These are phyloP conservation scores for Venusia cambrica DNA, from an alignment of 2,888 invertebrate species.

Conservation along the genomic window DNA sequence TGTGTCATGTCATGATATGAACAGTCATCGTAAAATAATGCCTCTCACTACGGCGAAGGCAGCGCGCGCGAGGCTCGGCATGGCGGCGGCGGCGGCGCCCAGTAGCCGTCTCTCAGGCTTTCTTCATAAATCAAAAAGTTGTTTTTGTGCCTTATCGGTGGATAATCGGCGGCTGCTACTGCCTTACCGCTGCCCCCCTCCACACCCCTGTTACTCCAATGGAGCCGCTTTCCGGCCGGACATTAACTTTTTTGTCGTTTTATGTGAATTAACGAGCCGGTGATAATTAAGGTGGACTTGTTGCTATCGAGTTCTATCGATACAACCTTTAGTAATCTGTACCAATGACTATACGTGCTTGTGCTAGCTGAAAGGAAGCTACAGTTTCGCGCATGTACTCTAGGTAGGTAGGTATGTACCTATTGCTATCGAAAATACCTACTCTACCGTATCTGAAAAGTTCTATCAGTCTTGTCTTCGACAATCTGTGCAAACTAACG, in stretches of 20 bases:
- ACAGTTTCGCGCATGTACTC: too few relatives aligned
- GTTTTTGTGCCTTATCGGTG: constrained; percentile 76
- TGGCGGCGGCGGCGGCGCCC: too few relatives aligned
- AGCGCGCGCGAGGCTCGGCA: constrained; percentile 31
- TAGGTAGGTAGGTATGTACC: too few relatives aligned
- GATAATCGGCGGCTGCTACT: constrained; percentile 74
- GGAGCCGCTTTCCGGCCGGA: constrained; percentile 44
- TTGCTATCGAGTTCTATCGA: constrained; percentile 43
- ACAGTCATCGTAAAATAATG: constrained; percentile 15
- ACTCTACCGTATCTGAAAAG: too few relatives aligned
- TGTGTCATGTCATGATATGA: constrained; percentile 1
- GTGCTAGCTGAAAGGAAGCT: too few relatives aligned
- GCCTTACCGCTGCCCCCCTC: constrained; percentile 44
- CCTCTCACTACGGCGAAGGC: constrained; percentile 44
- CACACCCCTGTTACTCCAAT: constrained; percentile 26
- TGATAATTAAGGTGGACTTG: constrained; percentile 44
- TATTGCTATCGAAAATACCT: too few relatives aligned
- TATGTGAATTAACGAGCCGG: constrained; percentile 60
- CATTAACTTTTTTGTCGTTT: constrained; percentile 63
- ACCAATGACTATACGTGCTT: too few relatives aligned
- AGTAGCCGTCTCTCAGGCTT: constrained; percentile 69
- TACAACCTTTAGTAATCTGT: constrained; percentile 48
- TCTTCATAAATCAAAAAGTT: constrained; percentile 79
- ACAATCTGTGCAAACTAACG: too few relatives aligned
- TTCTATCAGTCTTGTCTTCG: too few relatives aligned